A percentile compares a stretch with the other conserved stretches of the same genome.
phyloP scores from a whole-genome alignment of 2,797 vertebrate species.

The Phoxinus dragarum region DNA sequence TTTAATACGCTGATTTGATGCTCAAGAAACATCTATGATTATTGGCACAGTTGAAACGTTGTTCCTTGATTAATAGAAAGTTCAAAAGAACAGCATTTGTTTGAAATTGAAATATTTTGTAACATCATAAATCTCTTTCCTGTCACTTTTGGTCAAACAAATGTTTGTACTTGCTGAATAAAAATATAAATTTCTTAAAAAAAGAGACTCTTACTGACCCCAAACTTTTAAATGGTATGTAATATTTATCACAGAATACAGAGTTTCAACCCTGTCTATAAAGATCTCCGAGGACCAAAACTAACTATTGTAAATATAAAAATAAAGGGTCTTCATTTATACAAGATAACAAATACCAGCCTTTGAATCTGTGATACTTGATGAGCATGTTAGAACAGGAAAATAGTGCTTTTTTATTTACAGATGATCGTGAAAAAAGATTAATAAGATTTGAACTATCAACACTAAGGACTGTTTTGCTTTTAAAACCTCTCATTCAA shows the following conservation, averaged over 20 bases:
- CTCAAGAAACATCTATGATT: neutral
- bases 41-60: neutral
- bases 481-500: slow-evolving; percentile 12
- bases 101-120: neutral
- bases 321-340: neutral
- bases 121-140: neutral
- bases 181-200: neutral
- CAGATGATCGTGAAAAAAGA: neutral
- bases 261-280: neutral
- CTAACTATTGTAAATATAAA: no score
- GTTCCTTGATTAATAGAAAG: neutral
- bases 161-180: neutral
- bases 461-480: neutral
- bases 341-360: neutral
- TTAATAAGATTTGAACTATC: neutral
- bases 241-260: neutral
- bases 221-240: neutral
- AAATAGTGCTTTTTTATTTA: neutral
- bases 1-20: neutral
- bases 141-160: neutral
- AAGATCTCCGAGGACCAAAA: neutral
- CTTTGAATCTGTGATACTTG: neutral
- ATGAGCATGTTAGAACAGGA: neutral
- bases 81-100: neutral
- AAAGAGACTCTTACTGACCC: neutral